Evolutionary conservation across 2,797 vertebrate genomes (phyloP), one percentile per base, ranked within the genome.

Genomic region (Decapterus maruadsi): DNA sequence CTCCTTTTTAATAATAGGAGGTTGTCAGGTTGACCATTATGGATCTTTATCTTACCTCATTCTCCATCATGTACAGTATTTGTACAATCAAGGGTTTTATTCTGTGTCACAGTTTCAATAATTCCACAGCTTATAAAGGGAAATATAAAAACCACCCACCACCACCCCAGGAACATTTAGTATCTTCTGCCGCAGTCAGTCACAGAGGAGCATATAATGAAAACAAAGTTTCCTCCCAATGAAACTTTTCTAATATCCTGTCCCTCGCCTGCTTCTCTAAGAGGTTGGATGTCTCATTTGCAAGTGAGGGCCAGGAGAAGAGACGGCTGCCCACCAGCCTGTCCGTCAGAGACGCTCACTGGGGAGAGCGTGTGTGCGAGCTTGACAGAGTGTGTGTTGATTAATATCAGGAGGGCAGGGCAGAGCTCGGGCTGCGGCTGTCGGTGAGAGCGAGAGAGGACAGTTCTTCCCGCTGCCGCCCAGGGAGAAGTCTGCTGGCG

Each of bases 361-460:
- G 83, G 88, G 87, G 86, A 90, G 86, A 62, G 81, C 34, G 84
- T 73, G 87, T 69, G 83, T 3, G 46, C 50, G 19, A 43, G 80
- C 80, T 80, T 80, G 71, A 68, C 69, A 62, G 75, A 22, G 59
- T 46, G 80, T 81, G 89, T 85, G 90, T 93, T 94, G 93, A 95
- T 94, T 94, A 94, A 95, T 94, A 94, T 93, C 86, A 78, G 88
- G 87, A 93, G 93, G 92, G 90, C 90, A 92, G 86, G 91, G 91
- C 91, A 85, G 85, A 57, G 86, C 88, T 90, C 75, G 58, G 89
- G 85, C 92, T 87, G 84, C 51, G 89, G 87, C 91, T 92, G 91
- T 91, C 89, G 72, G 81, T 64, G 69, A 88, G 88, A 81, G 86
- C 58, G 72, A 90, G 89, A 92, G 89, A 92, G 92, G 93, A 93